A percentile compares a stretch with the other conserved stretches of the same genome.
Conservation (phyloP, 1,140 invertebrate genomes). For the Thereuonema tuberculata region DNA sequence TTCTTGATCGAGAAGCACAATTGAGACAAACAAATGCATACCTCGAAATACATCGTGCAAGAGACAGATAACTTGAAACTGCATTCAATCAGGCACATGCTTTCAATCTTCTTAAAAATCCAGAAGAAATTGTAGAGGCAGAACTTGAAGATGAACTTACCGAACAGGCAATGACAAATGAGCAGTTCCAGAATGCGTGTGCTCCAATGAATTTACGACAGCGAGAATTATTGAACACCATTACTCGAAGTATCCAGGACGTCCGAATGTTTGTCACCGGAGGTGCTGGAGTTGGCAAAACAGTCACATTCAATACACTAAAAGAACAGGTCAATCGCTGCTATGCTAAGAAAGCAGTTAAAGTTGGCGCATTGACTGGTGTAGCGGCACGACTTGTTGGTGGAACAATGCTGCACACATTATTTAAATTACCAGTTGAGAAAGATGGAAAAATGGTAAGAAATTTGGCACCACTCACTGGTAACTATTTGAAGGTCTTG, state of each 20-base stretch:
- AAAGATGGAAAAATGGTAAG: conserved; percentile 24
- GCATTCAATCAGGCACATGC: not conserved
- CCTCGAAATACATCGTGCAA: not conserved
- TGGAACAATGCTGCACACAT: conserved; percentile 23
- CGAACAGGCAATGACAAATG: conserved; percentile 14
- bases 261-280: conserved; percentile 21
- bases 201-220: conserved; percentile 16
- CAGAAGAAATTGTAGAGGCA: not conserved
- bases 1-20: conserved; percentile 12
- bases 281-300: conserved; percentile 23
- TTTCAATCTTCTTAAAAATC: not conserved
- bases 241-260: conserved; percentile 17
- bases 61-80: not conserved
- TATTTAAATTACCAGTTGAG: conserved; percentile 27
- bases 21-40: not conserved
- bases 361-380: conserved; percentile 26
- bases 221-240: conserved; percentile 15
- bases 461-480: conserved; percentile 23
- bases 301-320: conserved; percentile 25
- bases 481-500: conserved; percentile 27
- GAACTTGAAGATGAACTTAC: not conserved
- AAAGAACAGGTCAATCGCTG: conserved; percentile 24
- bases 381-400: conserved; percentile 24
- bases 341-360: conserved; percentile 22
- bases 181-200: conserved; percentile 15